phyloP scores from a whole-genome alignment of 2,888 invertebrate species.

The Silvanus unidentatus region DNA sequence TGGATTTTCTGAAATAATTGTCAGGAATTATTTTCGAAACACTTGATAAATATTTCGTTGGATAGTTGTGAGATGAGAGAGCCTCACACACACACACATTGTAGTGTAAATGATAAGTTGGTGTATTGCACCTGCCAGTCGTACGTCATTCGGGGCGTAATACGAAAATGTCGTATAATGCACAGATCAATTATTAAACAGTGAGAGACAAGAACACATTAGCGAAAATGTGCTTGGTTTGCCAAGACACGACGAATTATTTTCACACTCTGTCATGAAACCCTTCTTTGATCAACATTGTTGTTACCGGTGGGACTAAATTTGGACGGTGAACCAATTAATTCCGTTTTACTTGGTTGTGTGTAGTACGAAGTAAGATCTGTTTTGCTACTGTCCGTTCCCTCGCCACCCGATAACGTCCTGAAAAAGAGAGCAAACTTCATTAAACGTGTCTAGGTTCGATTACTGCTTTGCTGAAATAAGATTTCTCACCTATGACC shows the following conservation, averaged over 20 bases:
- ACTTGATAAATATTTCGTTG: no score
- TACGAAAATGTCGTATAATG: conserved; percentile 19
- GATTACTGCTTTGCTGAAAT: conserved; percentile 42
- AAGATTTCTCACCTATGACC: conserved; percentile 45
- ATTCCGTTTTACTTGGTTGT: no score
- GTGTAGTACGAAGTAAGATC: no score
- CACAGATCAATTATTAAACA: conserved; percentile 29
- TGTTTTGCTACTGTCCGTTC: no score
- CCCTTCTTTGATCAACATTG: no score
- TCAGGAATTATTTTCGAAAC: neutral
- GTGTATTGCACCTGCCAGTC: conserved; percentile 27
- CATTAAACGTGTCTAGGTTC: conserved; percentile 45
- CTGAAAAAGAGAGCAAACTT: conserved; percentile 37
- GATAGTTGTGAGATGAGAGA: no score
- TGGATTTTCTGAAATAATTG: conserved; percentile 2
- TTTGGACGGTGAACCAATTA: no score
- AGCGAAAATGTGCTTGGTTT: conserved; percentile 6
- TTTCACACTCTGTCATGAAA: conserved; percentile 31
- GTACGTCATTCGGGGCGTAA: conserved; percentile 27
- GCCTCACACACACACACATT: no score
- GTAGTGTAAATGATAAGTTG: conserved; percentile 17
- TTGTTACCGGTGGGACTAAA: neutral
- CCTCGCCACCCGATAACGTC: no score
- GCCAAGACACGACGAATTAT: conserved; percentile 27
- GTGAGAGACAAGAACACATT: conserved; percentile 3